Evolutionary conservation across 1,140 invertebrate species (phyloP).

Genomic region (Sinella curviseta): DNA sequence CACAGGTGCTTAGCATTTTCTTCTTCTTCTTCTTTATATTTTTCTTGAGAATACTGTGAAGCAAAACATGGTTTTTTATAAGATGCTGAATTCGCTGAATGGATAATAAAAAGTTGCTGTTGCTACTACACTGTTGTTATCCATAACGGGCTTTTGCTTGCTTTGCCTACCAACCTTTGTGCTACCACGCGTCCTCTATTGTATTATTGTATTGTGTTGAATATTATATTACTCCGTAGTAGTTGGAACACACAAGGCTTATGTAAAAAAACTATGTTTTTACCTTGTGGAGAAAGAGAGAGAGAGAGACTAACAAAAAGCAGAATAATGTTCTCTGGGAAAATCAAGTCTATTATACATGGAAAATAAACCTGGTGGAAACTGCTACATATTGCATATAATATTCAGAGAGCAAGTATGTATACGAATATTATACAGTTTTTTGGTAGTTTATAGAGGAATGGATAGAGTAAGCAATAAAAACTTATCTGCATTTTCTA

Average conservation of each 20-base stretch:
- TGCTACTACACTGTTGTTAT: no score
- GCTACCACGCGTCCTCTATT: background rate
- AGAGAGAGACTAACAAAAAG: no score
- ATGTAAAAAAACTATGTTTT: no score
- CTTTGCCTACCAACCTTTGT: background rate
- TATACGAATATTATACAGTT: no score
- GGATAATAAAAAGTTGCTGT: conserved; percentile 5
- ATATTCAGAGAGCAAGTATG: no score
- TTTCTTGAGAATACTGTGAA: background rate
- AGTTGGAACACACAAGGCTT: no score
- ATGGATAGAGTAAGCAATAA: no score
- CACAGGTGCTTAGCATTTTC: conserved; percentile 38
- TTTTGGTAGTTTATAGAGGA: no score
- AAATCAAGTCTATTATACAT: conserved; percentile 11
- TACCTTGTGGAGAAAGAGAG: background rate
- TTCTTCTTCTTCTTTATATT: conserved; percentile 8
- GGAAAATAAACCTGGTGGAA: background rate
- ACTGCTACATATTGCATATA: no score
- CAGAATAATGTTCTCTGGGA: background rate
- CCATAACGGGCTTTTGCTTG: background rate
- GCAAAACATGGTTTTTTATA: background rate
- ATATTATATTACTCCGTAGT: conserved; percentile 1
- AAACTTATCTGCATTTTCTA: no score
- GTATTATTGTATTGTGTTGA: background rate
- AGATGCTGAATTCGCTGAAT: conserved; percentile 17